Percentiles rank a stretch among this genome's conserved stretches.
These are phyloP conservation scores for Lophura nycthemera DNA, from an alignment of 2,113 vertebrate species.

Conservation along the genomic window DNA sequence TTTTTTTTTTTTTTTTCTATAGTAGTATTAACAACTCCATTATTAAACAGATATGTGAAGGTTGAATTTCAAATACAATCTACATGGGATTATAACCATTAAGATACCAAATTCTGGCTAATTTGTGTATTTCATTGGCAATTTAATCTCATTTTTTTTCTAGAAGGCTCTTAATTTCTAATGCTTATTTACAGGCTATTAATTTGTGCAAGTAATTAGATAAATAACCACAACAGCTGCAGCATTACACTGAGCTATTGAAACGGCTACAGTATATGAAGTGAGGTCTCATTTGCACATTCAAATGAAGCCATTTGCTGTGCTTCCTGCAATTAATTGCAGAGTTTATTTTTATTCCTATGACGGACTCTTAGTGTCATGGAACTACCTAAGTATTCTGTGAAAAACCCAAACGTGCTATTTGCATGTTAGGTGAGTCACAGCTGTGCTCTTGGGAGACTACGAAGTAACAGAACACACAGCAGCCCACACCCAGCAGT, in stretches of 20 bases:
- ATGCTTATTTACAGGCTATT: not conserved
- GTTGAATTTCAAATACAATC: slow-evolving; percentile 10
- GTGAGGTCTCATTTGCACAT: not conserved
- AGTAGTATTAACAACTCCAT: not conserved
- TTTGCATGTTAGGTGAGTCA: not conserved
- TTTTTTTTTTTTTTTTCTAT: not conserved
- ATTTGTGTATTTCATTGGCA: not conserved
- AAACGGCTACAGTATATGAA: not conserved
- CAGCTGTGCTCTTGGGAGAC: not conserved
- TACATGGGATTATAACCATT: not conserved
- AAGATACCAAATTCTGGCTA: not conserved
- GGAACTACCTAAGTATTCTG: not conserved
- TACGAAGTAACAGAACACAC: not conserved
- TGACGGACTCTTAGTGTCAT: not conserved
- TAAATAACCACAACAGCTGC: slow-evolving; percentile 22
- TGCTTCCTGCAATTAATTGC: not conserved
- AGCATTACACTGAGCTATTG: not conserved
- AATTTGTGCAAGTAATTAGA: not conserved
- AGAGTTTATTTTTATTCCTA: not conserved
- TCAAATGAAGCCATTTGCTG: slow-evolving; percentile 2
- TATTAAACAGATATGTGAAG: not conserved
- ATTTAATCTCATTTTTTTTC: not conserved
- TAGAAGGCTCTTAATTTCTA: not conserved
- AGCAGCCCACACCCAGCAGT: not conserved
- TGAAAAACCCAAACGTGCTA: not conserved